Evolutionary conservation across 2,797 vertebrate genomes (phyloP), one percentile per base, ranked within the genome.

Genomic region (Arctocebus calabarensis): DNA sequence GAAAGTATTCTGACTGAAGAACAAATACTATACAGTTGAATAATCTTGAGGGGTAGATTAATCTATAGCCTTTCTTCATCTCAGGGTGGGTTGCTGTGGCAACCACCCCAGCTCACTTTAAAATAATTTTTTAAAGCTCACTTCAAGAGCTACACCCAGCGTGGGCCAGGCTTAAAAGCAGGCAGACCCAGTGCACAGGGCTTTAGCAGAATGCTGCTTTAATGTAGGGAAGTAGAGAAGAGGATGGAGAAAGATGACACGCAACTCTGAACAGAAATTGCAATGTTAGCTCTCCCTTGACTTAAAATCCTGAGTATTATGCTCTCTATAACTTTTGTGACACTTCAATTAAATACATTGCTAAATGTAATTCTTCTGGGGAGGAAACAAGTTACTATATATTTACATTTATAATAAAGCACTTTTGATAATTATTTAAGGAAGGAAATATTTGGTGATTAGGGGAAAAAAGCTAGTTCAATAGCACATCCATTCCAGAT

Each of bases 81-180:
- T 98, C 98, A 98, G 98, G 98, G 98, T 98, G 97, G 97, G 98
- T 99, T 99, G 98, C 98, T 99, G 98, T 99, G 97, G 98, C 98
- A 99, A 98, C 98, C 98, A 1, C 98, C 98, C 98, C 98, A 98
- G 98, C 97, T 98, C 98, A 98, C 98, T 98, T 98, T 98, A 98
- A 98, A 98, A 98, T 98, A 98, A 98, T 98, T 98, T 98, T 98
- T 97, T 98, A 98, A 98, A 98, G 98, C 98, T 98, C 97, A 98
- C 98, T 98, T 98, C 98, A 98, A 98, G 98, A 98, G 57, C 98
- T 98, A 96, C 94, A 97, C 98, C 98, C 98, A 99, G 98, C 97
- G 92, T 98, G 98, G 98, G 98, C 98, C 98, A 98, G 97, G 97
- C 98, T 98, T 98, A 98, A 99, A 98, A 99, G 98, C 98, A 99